Evolutionary conservation across 2,888 invertebrate species (phyloP).

Genomic region (Phaedon cochleariae): DNA sequence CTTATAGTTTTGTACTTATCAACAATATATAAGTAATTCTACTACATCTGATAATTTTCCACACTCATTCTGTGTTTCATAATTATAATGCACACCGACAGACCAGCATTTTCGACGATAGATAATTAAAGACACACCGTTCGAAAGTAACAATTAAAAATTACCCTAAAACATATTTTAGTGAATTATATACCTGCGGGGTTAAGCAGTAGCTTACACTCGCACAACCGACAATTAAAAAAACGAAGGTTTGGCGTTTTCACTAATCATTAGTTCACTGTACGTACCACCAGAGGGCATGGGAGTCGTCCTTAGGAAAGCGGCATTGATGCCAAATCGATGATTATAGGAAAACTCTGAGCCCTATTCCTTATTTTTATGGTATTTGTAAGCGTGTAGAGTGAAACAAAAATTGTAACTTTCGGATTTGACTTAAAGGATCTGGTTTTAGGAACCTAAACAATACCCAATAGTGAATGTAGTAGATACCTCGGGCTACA

Average conservation of each 20-base stretch:
- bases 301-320: neutral
- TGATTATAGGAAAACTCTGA: too few species aligned
- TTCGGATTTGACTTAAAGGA: too few species aligned
- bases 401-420: too few species aligned
- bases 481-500: too few species aligned
- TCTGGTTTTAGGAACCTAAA: too few species aligned
- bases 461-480: too few species aligned
- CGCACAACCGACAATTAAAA: constrained; percentile 57
- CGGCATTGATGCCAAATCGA: constrained; percentile 18
- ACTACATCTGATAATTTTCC: constrained; percentile 1
- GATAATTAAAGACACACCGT: constrained; percentile 51
- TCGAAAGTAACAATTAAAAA: constrained; percentile 58
- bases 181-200: constrained; percentile 45
- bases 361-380: too few species aligned
- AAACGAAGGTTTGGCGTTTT: constrained; percentile 54
- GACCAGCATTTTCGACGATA: constrained; percentile 47
- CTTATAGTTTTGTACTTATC: too few species aligned
- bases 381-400: too few species aligned
- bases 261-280: constrained; percentile 59
- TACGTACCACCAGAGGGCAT: constrained; percentile 54
- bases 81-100: constrained; percentile 39
- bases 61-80: constrained; percentile 10
- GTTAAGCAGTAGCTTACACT: constrained; percentile 53
- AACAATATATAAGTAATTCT: too few species aligned
- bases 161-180: constrained; percentile 56